phyloP scores from a whole-genome alignment of 2,888 invertebrate genomes.

The Eupithecia insigniata region DNA sequence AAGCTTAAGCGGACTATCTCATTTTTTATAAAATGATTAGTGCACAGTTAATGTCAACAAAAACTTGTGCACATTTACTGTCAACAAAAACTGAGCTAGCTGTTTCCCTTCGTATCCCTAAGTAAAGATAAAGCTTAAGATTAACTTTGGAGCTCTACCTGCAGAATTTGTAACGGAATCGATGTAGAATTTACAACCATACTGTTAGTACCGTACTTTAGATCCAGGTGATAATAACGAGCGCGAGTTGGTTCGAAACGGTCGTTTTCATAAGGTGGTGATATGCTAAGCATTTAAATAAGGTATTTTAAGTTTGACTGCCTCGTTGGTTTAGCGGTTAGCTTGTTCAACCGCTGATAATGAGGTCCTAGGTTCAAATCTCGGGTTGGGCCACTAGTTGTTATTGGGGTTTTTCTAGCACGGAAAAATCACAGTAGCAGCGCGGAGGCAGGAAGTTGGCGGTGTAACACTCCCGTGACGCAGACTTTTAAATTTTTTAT shows the following conservation, averaged over 20 bases:
- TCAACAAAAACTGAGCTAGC: not conserved
- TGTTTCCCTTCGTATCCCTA: conserved; percentile 31
- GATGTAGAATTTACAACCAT: conserved; percentile 30
- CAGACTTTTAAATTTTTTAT: no score
- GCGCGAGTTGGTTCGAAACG: not conserved
- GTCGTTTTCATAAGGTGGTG: not conserved
- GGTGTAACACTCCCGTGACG: no score
- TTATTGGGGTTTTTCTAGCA: no score
- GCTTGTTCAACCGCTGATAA: no score
- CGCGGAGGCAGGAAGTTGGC: no score
- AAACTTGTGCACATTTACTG: not conserved
- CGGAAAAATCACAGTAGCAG: no score
- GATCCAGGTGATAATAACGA: conserved; percentile 20
- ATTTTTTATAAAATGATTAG: not conserved
- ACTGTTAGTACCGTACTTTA: conserved; percentile 28
- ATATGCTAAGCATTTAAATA: not conserved
- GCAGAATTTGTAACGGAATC: conserved; percentile 40
- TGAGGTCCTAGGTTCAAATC: no score
- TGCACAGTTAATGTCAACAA: not conserved
- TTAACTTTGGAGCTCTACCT: conserved; percentile 53
- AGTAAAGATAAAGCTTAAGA: conserved; percentile 56
- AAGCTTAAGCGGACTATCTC: not conserved
- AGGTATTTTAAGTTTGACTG: not conserved
- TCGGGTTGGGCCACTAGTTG: no score
- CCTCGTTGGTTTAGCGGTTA: no score